Conservation (phyloP, 1,140 invertebrate species). For the Lethocerus indicus region DNA sequence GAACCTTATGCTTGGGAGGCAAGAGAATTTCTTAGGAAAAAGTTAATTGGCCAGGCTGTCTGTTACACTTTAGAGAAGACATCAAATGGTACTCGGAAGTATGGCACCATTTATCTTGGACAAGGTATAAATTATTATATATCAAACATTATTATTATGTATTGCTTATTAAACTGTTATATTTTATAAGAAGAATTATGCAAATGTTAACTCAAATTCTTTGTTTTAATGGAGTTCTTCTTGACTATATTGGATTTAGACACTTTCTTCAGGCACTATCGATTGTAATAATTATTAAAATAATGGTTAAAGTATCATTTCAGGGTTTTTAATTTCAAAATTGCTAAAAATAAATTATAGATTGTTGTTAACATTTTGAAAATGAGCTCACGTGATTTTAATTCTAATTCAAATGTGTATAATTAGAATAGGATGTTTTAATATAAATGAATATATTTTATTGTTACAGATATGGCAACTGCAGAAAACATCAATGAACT, state of each 20-base stretch:
- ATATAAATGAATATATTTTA: too few relatives aligned
- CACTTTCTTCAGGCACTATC: too few relatives aligned
- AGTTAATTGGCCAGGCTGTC: constrained; percentile 78
- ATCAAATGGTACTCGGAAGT: constrained; percentile 51
- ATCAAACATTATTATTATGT: too few relatives aligned
- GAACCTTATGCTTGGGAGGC: constrained; percentile 95
- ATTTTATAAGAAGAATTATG: too few relatives aligned
- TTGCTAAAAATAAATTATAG: neutral
- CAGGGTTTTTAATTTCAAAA: too few relatives aligned
- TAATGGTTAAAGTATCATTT: too few relatives aligned
- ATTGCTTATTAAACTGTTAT: too few relatives aligned
- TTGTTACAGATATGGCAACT: constrained; percentile 21
- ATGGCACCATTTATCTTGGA: constrained; percentile 67
- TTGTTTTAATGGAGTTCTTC: too few relatives aligned
- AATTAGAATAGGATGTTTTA: neutral
- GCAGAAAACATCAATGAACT: constrained; percentile 78
- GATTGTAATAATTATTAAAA: too few relatives aligned
- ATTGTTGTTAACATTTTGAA: neutral
- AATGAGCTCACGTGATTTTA: neutral
- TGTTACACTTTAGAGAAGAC: constrained; percentile 56
- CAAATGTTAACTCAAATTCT: too few relatives aligned
- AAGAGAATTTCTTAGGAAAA: constrained; percentile 82
- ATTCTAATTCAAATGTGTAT: neutral
- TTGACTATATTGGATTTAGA: too few relatives aligned
- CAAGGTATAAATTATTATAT: too few relatives aligned